Conservation (phyloP, 2,888 invertebrate species). For the Geophilus truncorum region DNA sequence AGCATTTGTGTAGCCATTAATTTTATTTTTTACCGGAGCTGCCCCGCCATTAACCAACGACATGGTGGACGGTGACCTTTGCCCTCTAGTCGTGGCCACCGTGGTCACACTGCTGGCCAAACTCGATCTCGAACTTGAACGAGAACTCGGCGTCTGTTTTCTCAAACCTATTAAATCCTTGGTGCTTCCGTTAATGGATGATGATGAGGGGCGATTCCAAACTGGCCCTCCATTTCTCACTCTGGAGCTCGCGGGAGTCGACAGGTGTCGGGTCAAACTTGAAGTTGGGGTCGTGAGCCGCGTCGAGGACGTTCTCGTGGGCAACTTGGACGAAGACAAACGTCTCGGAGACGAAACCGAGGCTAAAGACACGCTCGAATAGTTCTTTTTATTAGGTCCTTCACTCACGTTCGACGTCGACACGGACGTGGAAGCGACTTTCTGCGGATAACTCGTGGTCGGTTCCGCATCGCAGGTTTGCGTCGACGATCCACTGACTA, state of each 20-base stretch:
- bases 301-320: background rate
- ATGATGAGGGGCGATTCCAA: background rate
- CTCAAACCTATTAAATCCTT: background rate
- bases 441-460: background rate
- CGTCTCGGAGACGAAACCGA: background rate
- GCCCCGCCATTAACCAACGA: background rate
- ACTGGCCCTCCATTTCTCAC: constrained; percentile 63
- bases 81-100: constrained; percentile 68
- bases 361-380: background rate
- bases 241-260: constrained; percentile 49
- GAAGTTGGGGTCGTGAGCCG: background rate
- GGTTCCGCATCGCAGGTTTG: background rate
- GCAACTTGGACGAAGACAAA: background rate
- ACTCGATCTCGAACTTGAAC: constrained; percentile 65
- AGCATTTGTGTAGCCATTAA: constrained; percentile 54
- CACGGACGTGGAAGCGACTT: background rate
- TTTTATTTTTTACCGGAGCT: constrained; percentile 38
- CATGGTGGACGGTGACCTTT: constrained; percentile 42
- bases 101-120: constrained; percentile 79
- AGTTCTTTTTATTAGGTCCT: background rate
- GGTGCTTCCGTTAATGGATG: background rate
- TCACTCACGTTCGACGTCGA: background rate
- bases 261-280: background rate
- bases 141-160: constrained; percentile 34
- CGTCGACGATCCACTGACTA: constrained; percentile 52